These are phyloP conservation scores for Hymenochirus boettgeri DNA, from an alignment of 2,113 vertebrate species.

Conservation along the genomic window DNA sequence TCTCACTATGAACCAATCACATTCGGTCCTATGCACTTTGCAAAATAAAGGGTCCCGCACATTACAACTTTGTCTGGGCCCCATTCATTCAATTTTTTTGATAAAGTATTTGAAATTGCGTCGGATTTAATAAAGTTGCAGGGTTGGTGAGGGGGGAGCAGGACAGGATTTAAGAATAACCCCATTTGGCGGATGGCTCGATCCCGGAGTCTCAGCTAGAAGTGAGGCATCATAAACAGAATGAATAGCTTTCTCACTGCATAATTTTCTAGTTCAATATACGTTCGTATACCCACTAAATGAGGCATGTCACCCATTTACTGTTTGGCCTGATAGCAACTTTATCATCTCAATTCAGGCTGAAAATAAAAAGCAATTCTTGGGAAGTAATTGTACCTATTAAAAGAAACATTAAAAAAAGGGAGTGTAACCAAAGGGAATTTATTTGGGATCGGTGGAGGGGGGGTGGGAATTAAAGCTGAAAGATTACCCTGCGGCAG, in stretches of 20 bases:
- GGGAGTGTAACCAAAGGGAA: conserved; percentile 82
- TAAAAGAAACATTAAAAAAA: conserved; percentile 85
- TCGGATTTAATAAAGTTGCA: conserved; percentile 35
- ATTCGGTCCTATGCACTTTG: no score
- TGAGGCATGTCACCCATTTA: conserved; percentile 72
- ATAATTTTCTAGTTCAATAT: conserved; percentile 88
- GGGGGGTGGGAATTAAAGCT: conserved; percentile 73
- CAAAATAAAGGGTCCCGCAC: no score
- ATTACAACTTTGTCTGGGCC: no score
- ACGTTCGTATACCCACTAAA: conserved; percentile 80
- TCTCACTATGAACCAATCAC: no score
- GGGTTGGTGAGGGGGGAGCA: conserved; percentile 21
- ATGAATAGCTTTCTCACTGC: conserved; percentile 82
- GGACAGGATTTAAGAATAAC: conserved; percentile 23
- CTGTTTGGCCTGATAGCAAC: conserved; percentile 76
- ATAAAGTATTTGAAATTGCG: no score
- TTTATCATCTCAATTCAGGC: conserved; percentile 83
- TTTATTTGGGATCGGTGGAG: conserved; percentile 76
- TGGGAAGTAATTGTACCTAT: conserved; percentile 85
- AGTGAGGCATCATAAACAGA: conserved; percentile 82
- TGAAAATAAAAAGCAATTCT: no score
- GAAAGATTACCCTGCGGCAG: conserved; percentile 71
- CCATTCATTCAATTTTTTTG: no score
- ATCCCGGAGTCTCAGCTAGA: conserved; percentile 44
- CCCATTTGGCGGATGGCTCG: conserved; percentile 9